Percentiles rank a stretch among this genome's conserved stretches.
These are phyloP conservation scores for Vombatus ursinus DNA, from an alignment of 2,113 vertebrate species.

Conservation along the genomic window DNA sequence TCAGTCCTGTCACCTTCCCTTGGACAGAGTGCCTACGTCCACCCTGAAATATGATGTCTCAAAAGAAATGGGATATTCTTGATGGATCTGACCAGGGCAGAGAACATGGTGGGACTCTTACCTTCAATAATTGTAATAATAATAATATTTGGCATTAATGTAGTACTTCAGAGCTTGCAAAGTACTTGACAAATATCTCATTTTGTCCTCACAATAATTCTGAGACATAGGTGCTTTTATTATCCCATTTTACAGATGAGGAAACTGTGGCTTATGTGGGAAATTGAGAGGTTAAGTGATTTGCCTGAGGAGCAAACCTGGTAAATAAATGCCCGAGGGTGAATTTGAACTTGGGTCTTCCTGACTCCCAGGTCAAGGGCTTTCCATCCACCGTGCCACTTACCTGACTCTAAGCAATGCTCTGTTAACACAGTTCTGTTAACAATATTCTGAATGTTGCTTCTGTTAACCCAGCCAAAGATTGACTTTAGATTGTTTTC, in stretches of 20 bases:
- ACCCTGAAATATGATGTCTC: background rate
- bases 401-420: background rate
- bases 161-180: background rate
- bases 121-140: background rate
- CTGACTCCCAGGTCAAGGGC: background rate
- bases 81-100: background rate
- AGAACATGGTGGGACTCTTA: background rate
- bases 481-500: background rate
- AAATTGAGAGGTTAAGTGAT: background rate
- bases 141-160: background rate
- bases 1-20: background rate
- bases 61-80: background rate
- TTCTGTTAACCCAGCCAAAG: background rate
- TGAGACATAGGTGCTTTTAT: background rate
- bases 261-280: background rate
- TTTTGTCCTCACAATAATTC: background rate
- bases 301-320: background rate
- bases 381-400: background rate
- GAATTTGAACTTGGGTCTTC: background rate
- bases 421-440: background rate
- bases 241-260: background rate
- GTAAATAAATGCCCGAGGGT: background rate
- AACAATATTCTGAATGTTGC: background rate
- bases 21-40: background rate
- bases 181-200: background rate